phyloP scores from a whole-genome alignment of 2,113 vertebrate species.

The Hiodon tergisus region DNA sequence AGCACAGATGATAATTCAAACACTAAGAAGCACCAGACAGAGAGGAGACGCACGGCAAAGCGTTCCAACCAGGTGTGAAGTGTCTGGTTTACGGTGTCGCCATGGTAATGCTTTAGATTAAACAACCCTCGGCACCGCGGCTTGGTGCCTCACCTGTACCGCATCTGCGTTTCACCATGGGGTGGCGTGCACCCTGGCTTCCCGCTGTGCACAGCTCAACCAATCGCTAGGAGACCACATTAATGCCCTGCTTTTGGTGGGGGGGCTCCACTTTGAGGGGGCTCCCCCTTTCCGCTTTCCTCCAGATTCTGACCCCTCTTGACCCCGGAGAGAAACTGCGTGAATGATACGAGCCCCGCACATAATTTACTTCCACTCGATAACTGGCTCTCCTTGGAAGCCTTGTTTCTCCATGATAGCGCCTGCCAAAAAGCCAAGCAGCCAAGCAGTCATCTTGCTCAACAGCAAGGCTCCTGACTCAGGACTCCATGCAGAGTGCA shows the following conservation, averaged over 20 bases:
- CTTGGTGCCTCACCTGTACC: slow-evolving; percentile 23
- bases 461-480: slow-evolving; percentile 1
- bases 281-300: slow-evolving; percentile 50
- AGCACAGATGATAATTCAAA: not conserved
- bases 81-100: not conserved
- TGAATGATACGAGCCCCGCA: not conserved
- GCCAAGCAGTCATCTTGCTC: not conserved
- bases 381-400: not conserved
- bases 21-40: not conserved
- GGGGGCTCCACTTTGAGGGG: slow-evolving; percentile 34
- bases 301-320: not conserved
- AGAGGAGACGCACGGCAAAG: not conserved
- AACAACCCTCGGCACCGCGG: not conserved
- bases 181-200: slow-evolving; percentile 41
- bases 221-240: no score
- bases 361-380: not conserved
- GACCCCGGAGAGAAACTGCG: not conserved
- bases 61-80: no score
- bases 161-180: slow-evolving; percentile 44
- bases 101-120: slow-evolving; percentile 3
- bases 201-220: no score
- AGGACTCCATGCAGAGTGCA: not conserved
- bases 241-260: no score
- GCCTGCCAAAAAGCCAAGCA: not conserved
- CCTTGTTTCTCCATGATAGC: not conserved